Evolutionary conservation across 2,888 invertebrate genomes (phyloP).

Genomic region (Drosophila prolongata): DNA sequence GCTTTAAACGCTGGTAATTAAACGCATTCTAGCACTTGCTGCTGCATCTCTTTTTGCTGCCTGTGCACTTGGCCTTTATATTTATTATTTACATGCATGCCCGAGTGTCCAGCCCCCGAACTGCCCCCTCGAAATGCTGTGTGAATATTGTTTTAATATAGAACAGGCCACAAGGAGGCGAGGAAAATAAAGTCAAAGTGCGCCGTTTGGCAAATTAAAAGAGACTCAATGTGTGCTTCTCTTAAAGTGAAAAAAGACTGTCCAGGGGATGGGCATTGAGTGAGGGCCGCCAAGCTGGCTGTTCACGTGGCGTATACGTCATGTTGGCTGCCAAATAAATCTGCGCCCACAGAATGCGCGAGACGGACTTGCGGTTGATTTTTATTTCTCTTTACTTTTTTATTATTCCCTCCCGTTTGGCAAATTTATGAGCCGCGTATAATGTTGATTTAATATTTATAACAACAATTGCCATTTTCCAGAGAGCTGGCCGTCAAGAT

Average conservation of each 20-base stretch:
- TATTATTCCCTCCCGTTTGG: conserved; percentile 27
- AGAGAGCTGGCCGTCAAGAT: conserved; percentile 39
- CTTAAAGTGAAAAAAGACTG: conserved; percentile 11
- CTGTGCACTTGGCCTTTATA: conserved; percentile 31
- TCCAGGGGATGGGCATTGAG: background rate
- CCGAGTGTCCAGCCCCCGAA: background rate
- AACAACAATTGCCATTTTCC: conserved; percentile 51
- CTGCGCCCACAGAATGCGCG: conserved; percentile 18
- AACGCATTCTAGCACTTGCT: conserved; percentile 16
- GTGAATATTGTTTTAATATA: conserved; percentile 36
- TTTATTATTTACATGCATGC: conserved; percentile 29
- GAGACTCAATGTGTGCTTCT: conserved; percentile 1
- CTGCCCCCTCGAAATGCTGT: background rate
- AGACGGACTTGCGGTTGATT: conserved; percentile 47
- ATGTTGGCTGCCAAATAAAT: conserved; percentile 35
- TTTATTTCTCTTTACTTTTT: conserved; percentile 46
- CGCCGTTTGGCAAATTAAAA: conserved; percentile 24
- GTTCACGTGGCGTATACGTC: conserved; percentile 46
- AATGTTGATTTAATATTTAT: conserved; percentile 76
- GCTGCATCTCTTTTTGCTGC: conserved; percentile 14
- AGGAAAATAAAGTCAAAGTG: conserved; percentile 17
- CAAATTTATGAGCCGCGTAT: conserved; percentile 65
- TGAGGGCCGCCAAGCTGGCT: background rate
- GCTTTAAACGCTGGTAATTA: conserved; percentile 43
- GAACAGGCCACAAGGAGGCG: conserved; percentile 14